phyloP scores from a whole-genome alignment of 2,797 vertebrate species.

The Falco columbarius region DNA sequence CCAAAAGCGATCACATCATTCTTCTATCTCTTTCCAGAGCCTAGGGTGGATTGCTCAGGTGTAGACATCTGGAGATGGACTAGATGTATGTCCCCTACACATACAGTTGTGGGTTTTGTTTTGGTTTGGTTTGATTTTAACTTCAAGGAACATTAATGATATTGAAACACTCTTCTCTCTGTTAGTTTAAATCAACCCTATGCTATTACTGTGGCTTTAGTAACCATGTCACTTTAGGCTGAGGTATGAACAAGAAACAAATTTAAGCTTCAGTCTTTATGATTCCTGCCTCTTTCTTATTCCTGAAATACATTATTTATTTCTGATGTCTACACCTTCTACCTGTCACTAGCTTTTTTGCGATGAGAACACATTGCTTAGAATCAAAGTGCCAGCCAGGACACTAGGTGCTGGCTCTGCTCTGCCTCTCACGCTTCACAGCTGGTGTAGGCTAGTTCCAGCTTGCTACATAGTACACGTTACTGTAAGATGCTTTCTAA shows the following conservation, averaged over 20 bases:
- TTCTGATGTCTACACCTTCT: background rate
- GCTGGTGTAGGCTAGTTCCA: background rate
- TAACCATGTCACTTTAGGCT: background rate
- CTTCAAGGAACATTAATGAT: background rate
- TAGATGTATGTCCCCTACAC: background rate
- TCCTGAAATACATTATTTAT: background rate
- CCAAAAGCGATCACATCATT: background rate
- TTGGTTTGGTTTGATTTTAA: background rate
- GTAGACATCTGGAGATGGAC: background rate
- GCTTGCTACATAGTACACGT: background rate
- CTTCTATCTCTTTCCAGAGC: background rate
- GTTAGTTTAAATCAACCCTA: background rate
- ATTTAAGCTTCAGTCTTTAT: background rate
- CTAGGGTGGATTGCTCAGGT: background rate
- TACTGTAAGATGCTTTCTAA: background rate
- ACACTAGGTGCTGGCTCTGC: background rate
- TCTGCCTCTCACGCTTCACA: background rate
- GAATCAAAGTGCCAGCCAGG: background rate
- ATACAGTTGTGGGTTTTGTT: background rate
- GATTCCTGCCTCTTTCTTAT: background rate
- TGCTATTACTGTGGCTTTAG: background rate
- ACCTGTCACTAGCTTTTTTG: background rate
- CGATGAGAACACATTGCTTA: background rate
- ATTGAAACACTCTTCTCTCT: background rate
- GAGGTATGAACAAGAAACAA: background rate